These are phyloP conservation scores for Phalacrocorax carbo DNA, from an alignment of 2,113 vertebrate species.

Conservation along the genomic window DNA sequence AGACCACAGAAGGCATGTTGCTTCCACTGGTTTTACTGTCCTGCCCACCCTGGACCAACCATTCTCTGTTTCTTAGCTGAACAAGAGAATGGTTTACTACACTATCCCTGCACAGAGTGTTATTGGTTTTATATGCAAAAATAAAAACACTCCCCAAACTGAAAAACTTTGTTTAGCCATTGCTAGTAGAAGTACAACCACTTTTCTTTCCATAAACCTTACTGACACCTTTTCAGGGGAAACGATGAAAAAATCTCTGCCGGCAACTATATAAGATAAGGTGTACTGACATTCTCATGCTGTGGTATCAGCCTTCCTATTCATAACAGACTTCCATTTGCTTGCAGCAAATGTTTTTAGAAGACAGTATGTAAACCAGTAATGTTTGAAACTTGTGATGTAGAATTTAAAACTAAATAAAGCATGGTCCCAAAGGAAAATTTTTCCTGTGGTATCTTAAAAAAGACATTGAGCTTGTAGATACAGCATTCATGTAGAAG, in stretches of 20 bases:
- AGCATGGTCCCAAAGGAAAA: not conserved
- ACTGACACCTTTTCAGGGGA: not conserved
- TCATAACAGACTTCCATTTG: not conserved
- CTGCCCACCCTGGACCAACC: not conserved
- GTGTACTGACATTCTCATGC: not conserved
- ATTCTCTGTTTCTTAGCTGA: not conserved
- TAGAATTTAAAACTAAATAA: not conserved
- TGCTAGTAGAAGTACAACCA: not conserved
- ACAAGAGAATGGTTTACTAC: not conserved
- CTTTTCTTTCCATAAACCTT: not conserved
- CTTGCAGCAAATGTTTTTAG: not conserved
- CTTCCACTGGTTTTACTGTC: not conserved
- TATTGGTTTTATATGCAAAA: not conserved
- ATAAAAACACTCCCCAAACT: not conserved
- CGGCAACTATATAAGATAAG: not conserved
- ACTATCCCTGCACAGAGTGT: not conserved
- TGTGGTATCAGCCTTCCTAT: not conserved
- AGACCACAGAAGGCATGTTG: not conserved
- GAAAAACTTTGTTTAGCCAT: not conserved
- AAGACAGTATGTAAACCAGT: not conserved
- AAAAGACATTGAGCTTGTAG: conserved; percentile 4
- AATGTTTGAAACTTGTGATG: not conserved
- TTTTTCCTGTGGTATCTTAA: not conserved
- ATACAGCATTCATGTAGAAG: not conserved
- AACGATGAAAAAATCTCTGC: not conserved